Evolutionary conservation across 2,797 vertebrate species (phyloP).

Genomic region (Margarornis squamiger): DNA sequence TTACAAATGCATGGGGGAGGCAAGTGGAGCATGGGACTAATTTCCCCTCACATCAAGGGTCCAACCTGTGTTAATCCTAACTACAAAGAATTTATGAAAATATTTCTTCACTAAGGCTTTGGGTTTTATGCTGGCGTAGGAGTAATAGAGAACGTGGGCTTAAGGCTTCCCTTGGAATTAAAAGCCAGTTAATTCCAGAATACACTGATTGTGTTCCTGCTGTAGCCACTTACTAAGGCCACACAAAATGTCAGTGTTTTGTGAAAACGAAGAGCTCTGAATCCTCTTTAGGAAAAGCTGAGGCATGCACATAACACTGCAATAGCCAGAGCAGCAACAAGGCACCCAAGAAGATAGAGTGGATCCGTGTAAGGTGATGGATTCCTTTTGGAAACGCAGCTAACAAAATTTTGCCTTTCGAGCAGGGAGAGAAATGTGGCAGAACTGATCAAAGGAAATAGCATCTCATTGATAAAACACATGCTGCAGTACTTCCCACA

Average conservation of each 20-base stretch:
- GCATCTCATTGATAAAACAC: slow-evolving; percentile 25
- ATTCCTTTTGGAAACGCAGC: neutral
- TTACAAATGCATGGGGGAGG: neutral
- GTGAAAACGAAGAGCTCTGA: slow-evolving; percentile 62
- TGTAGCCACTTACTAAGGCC: slow-evolving; percentile 42
- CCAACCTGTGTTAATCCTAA: neutral
- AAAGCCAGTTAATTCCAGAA: slow-evolving; percentile 60
- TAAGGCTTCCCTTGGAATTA: slow-evolving; percentile 54
- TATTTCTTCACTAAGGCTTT: neutral
- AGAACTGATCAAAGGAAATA: slow-evolving; percentile 25
- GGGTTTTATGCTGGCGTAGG: neutral
- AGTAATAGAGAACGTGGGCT: neutral
- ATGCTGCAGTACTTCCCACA: neutral
- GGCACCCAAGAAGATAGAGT: neutral
- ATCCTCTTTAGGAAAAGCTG: slow-evolving; percentile 72
- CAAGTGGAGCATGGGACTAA: neutral
- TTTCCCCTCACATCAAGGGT: neutral
- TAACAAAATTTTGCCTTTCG: slow-evolving; percentile 16
- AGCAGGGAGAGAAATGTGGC: neutral
- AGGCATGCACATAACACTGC: slow-evolving; percentile 15
- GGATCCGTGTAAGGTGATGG: neutral
- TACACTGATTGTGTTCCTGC: slow-evolving; percentile 41
- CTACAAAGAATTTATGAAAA: slow-evolving; percentile 19
- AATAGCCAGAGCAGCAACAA: slow-evolving; percentile 16
- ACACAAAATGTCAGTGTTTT: slow-evolving; percentile 55